phyloP scores from a whole-genome alignment of 1,140 invertebrate species.

The Drosophila prosaltans region DNA sequence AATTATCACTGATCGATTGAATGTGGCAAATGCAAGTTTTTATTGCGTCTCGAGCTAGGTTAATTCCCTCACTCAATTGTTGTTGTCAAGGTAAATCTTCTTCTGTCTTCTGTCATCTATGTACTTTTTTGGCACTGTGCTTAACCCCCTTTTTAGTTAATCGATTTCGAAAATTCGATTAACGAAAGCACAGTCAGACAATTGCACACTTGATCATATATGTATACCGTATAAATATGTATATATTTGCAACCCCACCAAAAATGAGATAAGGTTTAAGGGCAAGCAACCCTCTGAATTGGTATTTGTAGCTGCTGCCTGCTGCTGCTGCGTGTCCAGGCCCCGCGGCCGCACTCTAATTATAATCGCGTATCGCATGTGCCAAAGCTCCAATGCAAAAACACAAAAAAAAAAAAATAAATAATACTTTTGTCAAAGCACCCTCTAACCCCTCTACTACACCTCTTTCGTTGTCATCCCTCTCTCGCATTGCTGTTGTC shows the following conservation, averaged over 20 bases:
- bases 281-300: slow-evolving; percentile 40
- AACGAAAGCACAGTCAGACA: slow-evolving; percentile 41
- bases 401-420: slow-evolving; percentile 47
- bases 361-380: slow-evolving; percentile 76
- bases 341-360: slow-evolving; percentile 75
- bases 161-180: slow-evolving; percentile 73
- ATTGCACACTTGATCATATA: not conserved
- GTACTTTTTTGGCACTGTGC: too few species aligned
- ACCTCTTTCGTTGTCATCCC: not conserved
- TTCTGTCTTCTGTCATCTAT: too few species aligned
- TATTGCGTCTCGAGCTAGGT: slow-evolving; percentile 25
- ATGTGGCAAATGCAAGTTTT: slow-evolving; percentile 33
- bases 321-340: slow-evolving; percentile 19
- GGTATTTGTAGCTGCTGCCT: slow-evolving; percentile 16
- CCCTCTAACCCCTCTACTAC: slow-evolving; percentile 24
- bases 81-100: slow-evolving; percentile 2
- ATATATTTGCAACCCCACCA: slow-evolving; percentile 51
- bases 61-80: not conserved
- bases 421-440: slow-evolving; percentile 67
- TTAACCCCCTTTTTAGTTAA: slow-evolving; percentile 41
- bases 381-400: slow-evolving; percentile 64
- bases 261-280: slow-evolving; percentile 36
- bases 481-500: slow-evolving; percentile 43
- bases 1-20: slow-evolving; percentile 47
- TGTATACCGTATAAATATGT: not conserved